A percentile compares a stretch with the other conserved stretches of the same genome.
These are phyloP conservation scores for silkworm (Bombyx mori) DNA, from an alignment of 1,140 invertebrate genomes.

Conservation along the genomic window DNA sequence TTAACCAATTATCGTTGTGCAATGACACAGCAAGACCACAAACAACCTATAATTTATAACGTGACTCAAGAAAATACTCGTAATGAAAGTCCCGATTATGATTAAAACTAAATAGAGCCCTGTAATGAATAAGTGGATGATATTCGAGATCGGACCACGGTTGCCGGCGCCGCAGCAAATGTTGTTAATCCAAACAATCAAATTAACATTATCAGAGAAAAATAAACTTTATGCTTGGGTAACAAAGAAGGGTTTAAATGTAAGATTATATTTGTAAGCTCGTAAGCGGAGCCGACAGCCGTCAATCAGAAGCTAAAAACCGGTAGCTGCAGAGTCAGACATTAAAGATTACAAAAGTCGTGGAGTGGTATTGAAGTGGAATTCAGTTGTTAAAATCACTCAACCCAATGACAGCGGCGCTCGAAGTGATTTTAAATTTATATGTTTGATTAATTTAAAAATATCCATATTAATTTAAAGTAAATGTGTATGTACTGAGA, in stretches of 20 bases:
- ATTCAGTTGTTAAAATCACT: not conserved
- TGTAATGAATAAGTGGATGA: slow-evolving; percentile 66
- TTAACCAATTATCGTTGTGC: slow-evolving; percentile 5
- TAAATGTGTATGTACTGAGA: too few relatives aligned
- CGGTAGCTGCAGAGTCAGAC: slow-evolving; percentile 62
- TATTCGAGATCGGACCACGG: slow-evolving; percentile 61
- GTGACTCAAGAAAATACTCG: slow-evolving; percentile 17
- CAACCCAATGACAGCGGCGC: too few relatives aligned
- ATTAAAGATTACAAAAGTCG: slow-evolving; percentile 53
- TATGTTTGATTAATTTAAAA: too few relatives aligned
- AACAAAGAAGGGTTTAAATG: slow-evolving; percentile 13
- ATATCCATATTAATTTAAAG: too few relatives aligned
- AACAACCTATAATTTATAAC: slow-evolving; percentile 16
- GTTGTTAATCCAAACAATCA: slow-evolving; percentile 23
- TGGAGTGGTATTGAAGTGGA: slow-evolving; percentile 29
- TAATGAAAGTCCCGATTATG: slow-evolving; percentile 44
- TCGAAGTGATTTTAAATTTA: too few relatives aligned
- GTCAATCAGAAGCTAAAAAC: slow-evolving; percentile 69
- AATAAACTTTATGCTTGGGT: slow-evolving; percentile 19
- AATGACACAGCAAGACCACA: slow-evolving; percentile 15
- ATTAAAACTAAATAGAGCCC: slow-evolving; percentile 59
- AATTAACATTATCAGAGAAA: slow-evolving; percentile 12
- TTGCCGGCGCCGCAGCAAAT: slow-evolving; percentile 60
- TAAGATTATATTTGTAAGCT: slow-evolving; percentile 28
- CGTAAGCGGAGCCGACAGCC: slow-evolving; percentile 64